Conservation (phyloP, 2,888 invertebrate genomes). For the Capitulum mitella region DNA sequence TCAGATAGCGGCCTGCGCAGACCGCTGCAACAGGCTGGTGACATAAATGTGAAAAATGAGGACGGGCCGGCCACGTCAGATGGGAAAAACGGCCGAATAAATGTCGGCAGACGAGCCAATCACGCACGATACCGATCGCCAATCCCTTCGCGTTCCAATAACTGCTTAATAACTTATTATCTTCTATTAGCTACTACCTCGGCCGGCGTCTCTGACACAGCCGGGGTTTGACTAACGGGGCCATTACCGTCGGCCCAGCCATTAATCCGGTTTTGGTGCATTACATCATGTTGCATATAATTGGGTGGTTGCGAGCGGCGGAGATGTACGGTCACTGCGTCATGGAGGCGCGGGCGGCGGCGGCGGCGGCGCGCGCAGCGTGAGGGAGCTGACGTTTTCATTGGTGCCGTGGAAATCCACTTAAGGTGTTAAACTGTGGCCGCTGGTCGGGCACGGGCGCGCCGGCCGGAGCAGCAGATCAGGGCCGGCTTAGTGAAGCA, state of each 20-base stretch:
- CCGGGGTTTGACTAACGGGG: not conserved
- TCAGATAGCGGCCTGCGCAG: not conserved
- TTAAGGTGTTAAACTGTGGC: not conserved
- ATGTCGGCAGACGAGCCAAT: slow-evolving; percentile 10
- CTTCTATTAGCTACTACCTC: not conserved
- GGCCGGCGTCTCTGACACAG: not conserved
- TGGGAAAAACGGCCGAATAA: slow-evolving; percentile 4
- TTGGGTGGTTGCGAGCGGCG: too few species aligned
- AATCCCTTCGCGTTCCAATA: not conserved
- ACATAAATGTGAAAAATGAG: slow-evolving; percentile 10
- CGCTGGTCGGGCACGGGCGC: not conserved
- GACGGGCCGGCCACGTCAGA: not conserved
- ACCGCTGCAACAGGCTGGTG: not conserved
- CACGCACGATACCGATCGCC: not conserved
- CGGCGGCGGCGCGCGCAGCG: not conserved
- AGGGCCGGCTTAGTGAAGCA: not conserved
- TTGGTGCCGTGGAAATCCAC: not conserved
- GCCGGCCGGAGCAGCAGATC: not conserved
- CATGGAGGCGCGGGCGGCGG: too few species aligned
- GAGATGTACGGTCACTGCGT: not conserved
- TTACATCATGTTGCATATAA: not conserved
- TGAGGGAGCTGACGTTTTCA: not conserved
- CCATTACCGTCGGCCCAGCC: not conserved
- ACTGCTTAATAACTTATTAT: slow-evolving; percentile 7
- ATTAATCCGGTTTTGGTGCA: not conserved